Conservation (phyloP, 2,888 invertebrate species). For the Drosophila stalkeri region DNA sequence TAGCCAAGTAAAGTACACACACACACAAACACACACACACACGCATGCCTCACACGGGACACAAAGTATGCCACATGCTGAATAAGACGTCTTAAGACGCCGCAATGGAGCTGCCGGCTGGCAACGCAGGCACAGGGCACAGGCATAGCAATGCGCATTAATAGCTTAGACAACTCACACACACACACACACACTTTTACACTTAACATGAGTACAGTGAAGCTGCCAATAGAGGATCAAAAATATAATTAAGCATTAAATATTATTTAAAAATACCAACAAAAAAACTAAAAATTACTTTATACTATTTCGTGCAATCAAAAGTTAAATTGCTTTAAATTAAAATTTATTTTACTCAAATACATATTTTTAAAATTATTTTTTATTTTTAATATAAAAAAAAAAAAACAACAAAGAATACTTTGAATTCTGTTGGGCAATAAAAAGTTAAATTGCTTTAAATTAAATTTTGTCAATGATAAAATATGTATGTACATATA, state of each 20-base stretch:
- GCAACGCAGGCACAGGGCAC: conserved; percentile 41
- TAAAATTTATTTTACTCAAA: too few relatives aligned
- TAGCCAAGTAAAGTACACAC: conserved; percentile 76
- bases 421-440: too few relatives aligned
- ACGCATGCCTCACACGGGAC: background rate
- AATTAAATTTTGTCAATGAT: too few relatives aligned
- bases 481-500: too few relatives aligned
- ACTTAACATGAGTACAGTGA: conserved; percentile 36
- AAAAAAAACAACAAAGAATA: too few relatives aligned
- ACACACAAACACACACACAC: conserved; percentile 13
- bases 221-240: background rate
- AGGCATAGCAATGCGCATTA: conserved; percentile 67
- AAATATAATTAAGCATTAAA: background rate
- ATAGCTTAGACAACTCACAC: conserved; percentile 63
- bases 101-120: conserved; percentile 28
- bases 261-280: too few relatives aligned
- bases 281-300: background rate
- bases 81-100: conserved; percentile 44
- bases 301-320: background rate
- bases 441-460: too few relatives aligned
- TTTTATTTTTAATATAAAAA: too few relatives aligned
- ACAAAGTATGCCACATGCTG: conserved; percentile 40
- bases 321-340: background rate
- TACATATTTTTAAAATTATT: too few relatives aligned
- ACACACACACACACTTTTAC: conserved; percentile 13